Conservation (phyloP, 2,888 invertebrate species). For the Pyrgus malvae region DNA sequence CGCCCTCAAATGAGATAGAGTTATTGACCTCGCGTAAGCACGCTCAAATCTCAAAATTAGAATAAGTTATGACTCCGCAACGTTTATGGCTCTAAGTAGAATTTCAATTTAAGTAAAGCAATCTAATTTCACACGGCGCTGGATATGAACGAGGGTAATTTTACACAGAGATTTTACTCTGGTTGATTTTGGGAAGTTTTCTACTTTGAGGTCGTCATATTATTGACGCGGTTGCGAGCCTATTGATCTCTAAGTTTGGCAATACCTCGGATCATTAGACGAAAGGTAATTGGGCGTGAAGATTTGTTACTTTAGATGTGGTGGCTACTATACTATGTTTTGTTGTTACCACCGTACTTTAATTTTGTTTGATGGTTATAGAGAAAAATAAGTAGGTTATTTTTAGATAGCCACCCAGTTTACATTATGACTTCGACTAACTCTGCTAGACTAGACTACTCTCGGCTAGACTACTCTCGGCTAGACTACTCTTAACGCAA, state of each 20-base stretch:
- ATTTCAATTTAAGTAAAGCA: conserved; percentile 60
- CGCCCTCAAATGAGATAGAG: not conserved
- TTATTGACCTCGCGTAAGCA: not conserved
- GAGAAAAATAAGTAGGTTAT: too few relatives aligned
- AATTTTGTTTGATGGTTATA: too few relatives aligned
- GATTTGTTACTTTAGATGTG: too few relatives aligned
- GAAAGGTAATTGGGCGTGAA: not conserved
- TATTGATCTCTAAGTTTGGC: not conserved
- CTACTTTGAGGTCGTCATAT: conserved; percentile 5
- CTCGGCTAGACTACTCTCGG: too few relatives aligned
- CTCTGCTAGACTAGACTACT: too few relatives aligned
- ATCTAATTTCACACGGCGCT: conserved; percentile 62
- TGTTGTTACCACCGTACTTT: too few relatives aligned
- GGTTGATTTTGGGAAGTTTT: conserved; percentile 32
- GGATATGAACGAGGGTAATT: conserved; percentile 56
- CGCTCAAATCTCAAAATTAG: conserved; percentile 9
- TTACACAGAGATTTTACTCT: conserved; percentile 36
- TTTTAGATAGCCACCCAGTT: too few relatives aligned
- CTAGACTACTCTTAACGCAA: too few relatives aligned
- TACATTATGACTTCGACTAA: too few relatives aligned
- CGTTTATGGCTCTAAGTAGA: conserved; percentile 43
- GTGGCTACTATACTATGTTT: too few relatives aligned
- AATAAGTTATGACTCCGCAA: conserved; percentile 16
- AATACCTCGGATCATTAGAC: not conserved
- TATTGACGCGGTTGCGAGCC: not conserved